Conservation (phyloP, 1,140 invertebrate species). For the Cyrtorhinus lividipennis region DNA sequence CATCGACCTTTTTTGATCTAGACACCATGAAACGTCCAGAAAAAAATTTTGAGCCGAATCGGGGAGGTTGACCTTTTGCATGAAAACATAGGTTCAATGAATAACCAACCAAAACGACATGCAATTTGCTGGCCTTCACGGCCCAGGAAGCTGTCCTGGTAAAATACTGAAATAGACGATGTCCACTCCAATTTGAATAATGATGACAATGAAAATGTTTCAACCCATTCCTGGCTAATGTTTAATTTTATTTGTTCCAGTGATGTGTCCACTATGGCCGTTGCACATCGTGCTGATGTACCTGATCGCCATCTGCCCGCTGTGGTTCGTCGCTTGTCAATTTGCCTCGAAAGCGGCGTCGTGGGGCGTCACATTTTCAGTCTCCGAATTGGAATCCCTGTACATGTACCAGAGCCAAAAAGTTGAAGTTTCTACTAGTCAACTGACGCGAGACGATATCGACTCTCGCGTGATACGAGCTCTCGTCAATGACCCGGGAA, state of each 20-base stretch:
- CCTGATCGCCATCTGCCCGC: slow-evolving; percentile 34
- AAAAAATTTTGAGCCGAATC: too few species aligned
- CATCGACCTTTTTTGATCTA: too few species aligned
- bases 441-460: slow-evolving; percentile 10
- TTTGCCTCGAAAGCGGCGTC: slow-evolving; percentile 27
- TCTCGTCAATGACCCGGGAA: not conserved
- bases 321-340: slow-evolving; percentile 38
- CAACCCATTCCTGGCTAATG: too few species aligned
- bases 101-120: too few species aligned
- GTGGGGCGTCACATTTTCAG: slow-evolving; percentile 28
- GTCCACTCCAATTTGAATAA: too few species aligned
- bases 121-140: too few species aligned
- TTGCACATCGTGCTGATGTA: slow-evolving; percentile 41
- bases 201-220: too few species aligned
- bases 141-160: too few species aligned
- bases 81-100: too few species aligned
- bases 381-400: slow-evolving; percentile 23
- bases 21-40: too few species aligned
- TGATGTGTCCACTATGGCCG: slow-evolving; percentile 46
- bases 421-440: slow-evolving; percentile 9
- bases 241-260: slow-evolving; percentile 22
- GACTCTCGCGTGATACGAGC: slow-evolving; percentile 1
- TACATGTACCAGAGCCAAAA: slow-evolving; percentile 14
- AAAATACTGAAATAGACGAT: too few species aligned
- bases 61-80: too few species aligned